Conservation (phyloP, 2,888 invertebrate species). For the Ommatoiulus sabulosus region DNA sequence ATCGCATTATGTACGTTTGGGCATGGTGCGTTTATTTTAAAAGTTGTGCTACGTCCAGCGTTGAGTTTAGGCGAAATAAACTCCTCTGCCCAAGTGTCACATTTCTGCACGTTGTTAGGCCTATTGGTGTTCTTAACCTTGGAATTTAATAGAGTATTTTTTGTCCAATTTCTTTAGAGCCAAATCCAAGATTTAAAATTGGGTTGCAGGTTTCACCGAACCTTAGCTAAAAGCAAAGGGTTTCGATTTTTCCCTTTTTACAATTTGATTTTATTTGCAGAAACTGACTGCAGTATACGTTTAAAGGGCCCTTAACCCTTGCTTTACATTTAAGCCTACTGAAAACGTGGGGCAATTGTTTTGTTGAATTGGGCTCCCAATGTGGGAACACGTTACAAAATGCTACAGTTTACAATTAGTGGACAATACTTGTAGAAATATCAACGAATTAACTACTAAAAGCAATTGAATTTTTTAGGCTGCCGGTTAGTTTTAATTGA, state of each 20-base stretch:
- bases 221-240: not conserved
- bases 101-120: conserved; percentile 47
- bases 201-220: not conserved
- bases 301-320: not conserved
- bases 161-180: not conserved
- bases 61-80: not conserved
- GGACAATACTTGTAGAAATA: no score
- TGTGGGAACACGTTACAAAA: not conserved
- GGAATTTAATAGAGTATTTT: not conserved
- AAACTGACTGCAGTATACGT: not conserved
- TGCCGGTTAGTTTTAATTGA: no score
- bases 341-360: not conserved
- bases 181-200: not conserved
- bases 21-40: not conserved
- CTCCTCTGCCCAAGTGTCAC: not conserved
- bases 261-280: not conserved
- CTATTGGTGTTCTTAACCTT: conserved; percentile 30
- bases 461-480: no score
- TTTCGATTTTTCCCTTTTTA: not conserved
- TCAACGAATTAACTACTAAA: no score
- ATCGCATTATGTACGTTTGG: not conserved
- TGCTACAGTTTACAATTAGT: no score
- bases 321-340: conserved; percentile 4
- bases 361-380: not conserved
- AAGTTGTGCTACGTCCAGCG: not conserved